phyloP scores from a whole-genome alignment of 2,113 vertebrate species.

The Epinephelus fuscoguttatus region DNA sequence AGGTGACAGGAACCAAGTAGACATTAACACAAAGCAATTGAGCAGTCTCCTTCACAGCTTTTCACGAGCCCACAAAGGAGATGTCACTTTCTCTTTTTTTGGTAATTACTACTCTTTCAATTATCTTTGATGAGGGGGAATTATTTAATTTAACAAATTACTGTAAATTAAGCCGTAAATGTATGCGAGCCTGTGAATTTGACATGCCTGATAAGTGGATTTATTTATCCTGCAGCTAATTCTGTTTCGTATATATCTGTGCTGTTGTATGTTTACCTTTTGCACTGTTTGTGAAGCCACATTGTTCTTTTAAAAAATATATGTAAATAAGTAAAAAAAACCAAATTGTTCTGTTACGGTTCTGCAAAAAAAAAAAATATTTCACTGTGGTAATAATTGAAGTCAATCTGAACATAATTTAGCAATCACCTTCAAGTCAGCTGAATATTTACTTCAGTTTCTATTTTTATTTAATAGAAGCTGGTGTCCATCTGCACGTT shows the following conservation, averaged over 20 bases:
- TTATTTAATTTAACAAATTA: conserved; percentile 21
- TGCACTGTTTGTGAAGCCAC: neutral
- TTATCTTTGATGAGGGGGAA: conserved; percentile 20
- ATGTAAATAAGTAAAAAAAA: neutral
- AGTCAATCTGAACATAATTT: neutral
- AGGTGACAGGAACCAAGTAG: conserved; percentile 50
- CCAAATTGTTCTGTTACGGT: neutral
- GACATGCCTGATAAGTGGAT: conserved; percentile 21
- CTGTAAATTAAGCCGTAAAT: conserved; percentile 16
- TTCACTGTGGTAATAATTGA: neutral
- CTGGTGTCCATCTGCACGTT: neutral
- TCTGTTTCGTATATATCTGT: neutral
- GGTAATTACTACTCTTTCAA: conserved; percentile 38
- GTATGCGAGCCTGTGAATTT: conserved; percentile 4
- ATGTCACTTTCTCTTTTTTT: conserved; percentile 29
- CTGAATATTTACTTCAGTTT: neutral
- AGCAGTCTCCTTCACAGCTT: conserved; percentile 28
- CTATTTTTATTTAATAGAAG: neutral
- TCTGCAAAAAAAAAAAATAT: neutral
- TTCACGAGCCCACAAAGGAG: conserved; percentile 43
- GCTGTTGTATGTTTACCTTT: neutral
- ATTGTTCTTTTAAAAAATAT: neutral
- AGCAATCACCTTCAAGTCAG: neutral
- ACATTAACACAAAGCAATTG: conserved; percentile 54
- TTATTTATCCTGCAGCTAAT: neutral